Base-by-base conservation (phyloP, 2,113 vertebrate genomes). In the Emydura subglobosa region DNA sequence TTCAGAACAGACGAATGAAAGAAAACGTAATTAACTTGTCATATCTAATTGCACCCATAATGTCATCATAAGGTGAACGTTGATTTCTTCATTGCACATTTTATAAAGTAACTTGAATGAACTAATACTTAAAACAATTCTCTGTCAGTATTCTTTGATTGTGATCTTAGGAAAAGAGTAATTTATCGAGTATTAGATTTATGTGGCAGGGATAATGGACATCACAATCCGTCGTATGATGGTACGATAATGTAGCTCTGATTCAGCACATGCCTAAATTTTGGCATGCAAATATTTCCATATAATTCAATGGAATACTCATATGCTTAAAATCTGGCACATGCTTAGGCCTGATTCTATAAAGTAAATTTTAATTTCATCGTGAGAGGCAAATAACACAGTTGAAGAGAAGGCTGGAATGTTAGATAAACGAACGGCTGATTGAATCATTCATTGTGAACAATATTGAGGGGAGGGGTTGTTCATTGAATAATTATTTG, bases 201-300 rank as follows among this genome's bases (percentile, higher is more conserved):
- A 29, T 0, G 0, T 11, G 8, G 42, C 12, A 6, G 8, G 11
- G 51, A 0, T 4, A 83, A 44, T 1, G 53, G 24, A 34, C 47
- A 5, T 6, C 7, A 82, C 72, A 3, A 0, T 3, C 29, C 59
- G 49, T 53, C 13, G 27, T 50, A 8, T 27, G 1, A 7, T 11
- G 50, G 16, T 85, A 31, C 49, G 50, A 49, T 92, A 61, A 17
- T 7, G 47, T 22, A 16, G 16, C 79, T 44, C 8, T 47, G 39
- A 10, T 22, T 57, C 50, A n/a, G 49, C 50, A 74, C 49, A 25
- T 19, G 39, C n/a, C 39, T 89, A 14, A 44, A 24, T 65, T 65
- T 72, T 25, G n/a, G 19, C 2, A 9, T 14, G n/a, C 34, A 74
- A 51, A 4, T 57, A 16, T 61, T 57, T 5, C 25, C 68, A 72